phyloP scores from a whole-genome alignment of 2,888 invertebrate species.

The Papilio demoleus region DNA sequence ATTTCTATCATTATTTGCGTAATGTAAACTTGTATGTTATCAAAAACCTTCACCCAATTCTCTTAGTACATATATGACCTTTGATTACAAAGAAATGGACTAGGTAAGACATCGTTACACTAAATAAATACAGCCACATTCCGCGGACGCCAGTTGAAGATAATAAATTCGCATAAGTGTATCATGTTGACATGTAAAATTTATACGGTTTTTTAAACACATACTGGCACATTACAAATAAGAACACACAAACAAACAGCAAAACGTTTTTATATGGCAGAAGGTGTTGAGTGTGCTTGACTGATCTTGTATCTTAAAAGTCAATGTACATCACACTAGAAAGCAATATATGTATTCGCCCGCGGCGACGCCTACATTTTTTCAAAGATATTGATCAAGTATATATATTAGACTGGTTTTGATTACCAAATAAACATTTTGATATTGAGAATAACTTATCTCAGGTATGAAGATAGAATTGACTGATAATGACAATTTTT shows the following conservation, averaged over 20 bases:
- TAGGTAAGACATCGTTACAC: background rate
- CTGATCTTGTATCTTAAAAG: background rate
- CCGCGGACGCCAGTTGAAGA: background rate
- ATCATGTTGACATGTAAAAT: background rate
- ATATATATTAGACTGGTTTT: constrained; percentile 21
- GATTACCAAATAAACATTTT: constrained; percentile 3
- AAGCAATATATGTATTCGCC: constrained; percentile 27
- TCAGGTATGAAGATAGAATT: constrained; percentile 6
- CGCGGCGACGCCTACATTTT: constrained; percentile 29
- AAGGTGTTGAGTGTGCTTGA: background rate
- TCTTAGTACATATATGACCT: constrained; percentile 1
- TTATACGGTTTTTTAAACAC: background rate
- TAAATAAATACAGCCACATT: background rate
- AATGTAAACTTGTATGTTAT: constrained; percentile 31
- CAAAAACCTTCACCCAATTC: constrained; percentile 33
- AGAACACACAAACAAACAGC: background rate
- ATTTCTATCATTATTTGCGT: constrained; percentile 26
- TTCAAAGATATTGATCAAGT: constrained; percentile 6
- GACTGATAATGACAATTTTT: background rate
- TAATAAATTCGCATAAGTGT: background rate
- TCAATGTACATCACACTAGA: constrained; percentile 32
- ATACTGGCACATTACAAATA: background rate
- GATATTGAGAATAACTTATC: constrained; percentile 17
- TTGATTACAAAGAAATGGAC: background rate
- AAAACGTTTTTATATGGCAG: background rate